A percentile compares a stretch with the other conserved stretches of the same genome.
These are phyloP conservation scores for Campopleginae sp. DNA, from an alignment of 2,888 invertebrate species.

Conservation along the genomic window DNA sequence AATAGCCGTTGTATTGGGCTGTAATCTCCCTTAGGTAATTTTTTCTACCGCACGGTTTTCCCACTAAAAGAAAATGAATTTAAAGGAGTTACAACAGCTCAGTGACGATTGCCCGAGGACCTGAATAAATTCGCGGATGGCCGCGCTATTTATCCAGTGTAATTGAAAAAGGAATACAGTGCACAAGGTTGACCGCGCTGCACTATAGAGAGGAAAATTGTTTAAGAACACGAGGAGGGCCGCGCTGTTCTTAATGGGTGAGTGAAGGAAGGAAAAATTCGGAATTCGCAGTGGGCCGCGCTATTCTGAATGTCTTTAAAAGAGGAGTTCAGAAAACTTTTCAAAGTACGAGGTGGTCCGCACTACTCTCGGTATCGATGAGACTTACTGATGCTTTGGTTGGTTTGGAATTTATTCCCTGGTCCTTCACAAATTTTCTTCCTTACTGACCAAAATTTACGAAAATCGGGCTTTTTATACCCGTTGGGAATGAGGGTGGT, in stretches of 20 bases:
- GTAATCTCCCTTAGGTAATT: background rate
- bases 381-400: background rate
- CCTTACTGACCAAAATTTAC: background rate
- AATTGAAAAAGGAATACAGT: background rate
- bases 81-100: too few species aligned
- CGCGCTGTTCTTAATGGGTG: background rate
- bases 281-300: constrained; percentile 14
- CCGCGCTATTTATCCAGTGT: constrained; percentile 2
- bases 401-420: background rate
- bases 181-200: background rate
- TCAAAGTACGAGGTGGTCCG: constrained; percentile 18
- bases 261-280: constrained; percentile 6
- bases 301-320: constrained; percentile 2
- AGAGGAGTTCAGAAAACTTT: background rate
- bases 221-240: background rate
- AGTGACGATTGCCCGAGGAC: background rate
- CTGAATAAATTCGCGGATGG: background rate
- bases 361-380: background rate
- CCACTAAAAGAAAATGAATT: background rate
- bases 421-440: constrained; percentile 3
- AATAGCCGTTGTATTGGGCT: background rate
- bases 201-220: background rate
- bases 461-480: constrained; percentile 2
- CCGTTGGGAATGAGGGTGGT: background rate
- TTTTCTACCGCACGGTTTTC: background rate